Evolutionary conservation across 2,113 vertebrate species (phyloP), one percentile per base, ranked within the genome.

Genomic region (Ophiodon elongatus): DNA sequence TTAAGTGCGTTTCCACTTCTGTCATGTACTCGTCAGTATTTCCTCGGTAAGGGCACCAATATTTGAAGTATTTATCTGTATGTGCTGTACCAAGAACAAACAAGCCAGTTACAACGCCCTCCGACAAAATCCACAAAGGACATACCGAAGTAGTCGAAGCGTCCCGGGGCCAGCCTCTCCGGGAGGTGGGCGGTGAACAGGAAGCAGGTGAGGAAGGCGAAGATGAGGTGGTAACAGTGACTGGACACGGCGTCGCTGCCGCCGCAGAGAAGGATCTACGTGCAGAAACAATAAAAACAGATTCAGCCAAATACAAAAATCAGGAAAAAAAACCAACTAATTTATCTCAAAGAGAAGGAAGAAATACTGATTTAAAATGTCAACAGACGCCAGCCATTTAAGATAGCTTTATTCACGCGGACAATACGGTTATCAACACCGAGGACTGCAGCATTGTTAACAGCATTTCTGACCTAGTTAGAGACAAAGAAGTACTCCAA

Each of bases 101-200:
- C 3, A 50, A 41, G 21, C 9, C 27, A n/a, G 6, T 50, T 43
- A 33, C 11, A 17, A 23, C 6, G 11, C 4, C 15, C 68, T 9
- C 14, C 0, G 4, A 21, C 17, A 13, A 15, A 23, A 65, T 4
- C 25, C 31, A 23, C 23, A 1, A 0, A 25, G 64, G 29, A 84
- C 88, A 2, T 92, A 96, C 96, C 95, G 7, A 94, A 86, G 91
- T 95, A 96, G 92, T 96, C 96, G 2, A 97, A 97, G 90, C 95
- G 94, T 0, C 96, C 97, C 0, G 96, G 96, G 0, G 96, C 96
- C 91, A 96, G 84, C 60, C 96, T 94, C 92, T 96, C 90, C 0
- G 96, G 96, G 17, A 96, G 91, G 82, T 96, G 96, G 7, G 96
- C 93, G 0, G 96, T 89, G 7, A 96, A 96, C 69, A 97, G 95